A percentile compares a stretch with the other conserved stretches of the same genome.
Conservation (phyloP, 2,113 vertebrate genomes). For the Calyptomena viridis region DNA sequence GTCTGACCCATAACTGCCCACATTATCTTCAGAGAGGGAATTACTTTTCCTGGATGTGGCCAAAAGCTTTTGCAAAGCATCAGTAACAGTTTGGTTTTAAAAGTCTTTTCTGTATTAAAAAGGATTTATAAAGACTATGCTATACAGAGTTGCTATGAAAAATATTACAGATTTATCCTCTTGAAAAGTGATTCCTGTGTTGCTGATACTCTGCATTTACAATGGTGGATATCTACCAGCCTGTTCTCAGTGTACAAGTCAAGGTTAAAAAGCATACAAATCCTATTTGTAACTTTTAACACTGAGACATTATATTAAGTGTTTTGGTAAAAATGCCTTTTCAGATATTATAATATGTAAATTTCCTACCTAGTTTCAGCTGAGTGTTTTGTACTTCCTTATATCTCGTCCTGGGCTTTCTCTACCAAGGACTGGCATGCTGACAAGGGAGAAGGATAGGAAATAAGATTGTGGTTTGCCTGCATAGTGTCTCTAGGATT, state of each 20-base stretch:
- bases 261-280: neutral
- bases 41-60: neutral
- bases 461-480: neutral
- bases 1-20: neutral
- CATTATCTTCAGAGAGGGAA: neutral
- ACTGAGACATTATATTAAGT: neutral
- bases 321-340: neutral
- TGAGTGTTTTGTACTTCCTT: neutral
- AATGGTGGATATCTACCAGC: neutral
- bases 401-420: neutral
- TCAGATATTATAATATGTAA: neutral
- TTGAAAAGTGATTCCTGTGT: neutral
- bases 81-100: neutral
- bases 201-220: neutral
- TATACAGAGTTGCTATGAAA: neutral
- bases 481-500: neutral
- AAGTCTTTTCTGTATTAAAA: neutral
- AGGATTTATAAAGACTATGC: neutral
- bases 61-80: neutral
- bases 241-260: neutral
- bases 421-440: neutral
- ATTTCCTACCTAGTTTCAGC: neutral
- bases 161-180: neutral
- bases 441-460: neutral
- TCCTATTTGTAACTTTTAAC: neutral